Conservation (phyloP, 1,140 invertebrate species). For the Dreissena polymorpha region DNA sequence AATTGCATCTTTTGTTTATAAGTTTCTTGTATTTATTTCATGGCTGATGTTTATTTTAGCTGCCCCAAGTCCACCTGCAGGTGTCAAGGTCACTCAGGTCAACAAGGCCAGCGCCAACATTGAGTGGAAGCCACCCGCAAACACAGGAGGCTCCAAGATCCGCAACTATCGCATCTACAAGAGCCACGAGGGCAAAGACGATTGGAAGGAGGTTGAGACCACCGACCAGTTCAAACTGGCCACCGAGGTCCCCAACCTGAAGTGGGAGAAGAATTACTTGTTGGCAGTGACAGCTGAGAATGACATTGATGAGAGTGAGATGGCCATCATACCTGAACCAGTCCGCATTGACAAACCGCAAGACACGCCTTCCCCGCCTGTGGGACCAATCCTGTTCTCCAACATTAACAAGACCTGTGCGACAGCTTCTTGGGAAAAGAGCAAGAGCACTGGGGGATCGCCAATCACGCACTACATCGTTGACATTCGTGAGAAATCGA, state of each 20-base stretch:
- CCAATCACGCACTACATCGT: conserved; percentile 95
- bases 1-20: no score
- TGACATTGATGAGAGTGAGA: conserved; percentile 87
- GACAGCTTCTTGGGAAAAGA: conserved; percentile 92
- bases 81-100: conserved; percentile 78
- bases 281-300: conserved; percentile 95
- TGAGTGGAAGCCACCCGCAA: conserved; percentile 93
- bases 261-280: conserved; percentile 93
- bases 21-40: no score
- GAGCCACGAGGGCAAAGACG: conserved; percentile 61
- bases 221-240: conserved; percentile 73
- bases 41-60: conserved; percentile 82
- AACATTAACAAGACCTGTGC: conserved; percentile 82
- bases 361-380: conserved; percentile 83
- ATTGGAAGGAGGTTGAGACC: conserved; percentile 83
- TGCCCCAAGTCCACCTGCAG: conserved; percentile 93
- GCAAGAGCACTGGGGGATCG: conserved; percentile 90
- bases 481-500: conserved; percentile 91
- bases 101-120: conserved; percentile 90
- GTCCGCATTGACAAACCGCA: conserved; percentile 74
- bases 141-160: conserved; percentile 87
- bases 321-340: conserved; percentile 92
- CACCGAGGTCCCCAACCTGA: conserved; percentile 85
- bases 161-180: conserved; percentile 92
- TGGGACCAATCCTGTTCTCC: conserved; percentile 86